Conservation (phyloP, 2,113 vertebrate genomes). For the Rhizomys pruinosus region DNA sequence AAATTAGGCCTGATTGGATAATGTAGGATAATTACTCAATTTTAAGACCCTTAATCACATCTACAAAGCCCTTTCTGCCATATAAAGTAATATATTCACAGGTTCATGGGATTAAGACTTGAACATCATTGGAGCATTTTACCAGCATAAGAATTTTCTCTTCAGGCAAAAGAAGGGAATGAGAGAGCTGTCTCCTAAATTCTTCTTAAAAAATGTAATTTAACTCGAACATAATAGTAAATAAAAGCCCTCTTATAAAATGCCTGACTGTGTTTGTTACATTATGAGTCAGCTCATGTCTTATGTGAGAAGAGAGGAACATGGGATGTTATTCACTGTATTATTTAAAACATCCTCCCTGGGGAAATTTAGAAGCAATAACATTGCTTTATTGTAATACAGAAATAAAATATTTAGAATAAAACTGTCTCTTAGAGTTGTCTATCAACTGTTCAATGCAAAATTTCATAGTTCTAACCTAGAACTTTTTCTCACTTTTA, state of each 20-base stretch:
- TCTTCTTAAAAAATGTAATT: background rate
- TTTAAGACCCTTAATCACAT: background rate
- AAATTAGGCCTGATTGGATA: background rate
- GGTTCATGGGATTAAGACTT: background rate
- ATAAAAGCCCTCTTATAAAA: constrained; percentile 4
- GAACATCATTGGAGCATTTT: background rate
- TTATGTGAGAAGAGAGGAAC: background rate
- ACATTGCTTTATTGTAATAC: background rate
- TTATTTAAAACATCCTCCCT: constrained; percentile 2
- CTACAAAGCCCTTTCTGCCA: background rate
- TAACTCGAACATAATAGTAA: background rate
- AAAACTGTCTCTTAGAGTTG: background rate
- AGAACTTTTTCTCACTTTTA: background rate
- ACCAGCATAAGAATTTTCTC: background rate
- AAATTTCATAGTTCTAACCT: background rate
- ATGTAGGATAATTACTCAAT: background rate
- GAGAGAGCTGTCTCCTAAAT: background rate
- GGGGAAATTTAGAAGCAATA: background rate
- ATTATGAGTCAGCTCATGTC: constrained; percentile 16
- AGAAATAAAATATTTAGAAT: background rate
- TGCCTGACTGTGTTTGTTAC: background rate
- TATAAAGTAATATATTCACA: background rate
- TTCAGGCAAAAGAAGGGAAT: background rate
- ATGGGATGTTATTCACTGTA: background rate
- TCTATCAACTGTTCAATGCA: background rate